Base-by-base conservation (phyloP, 2,797 vertebrate genomes). In the Enteromius fasciolatus region DNA sequence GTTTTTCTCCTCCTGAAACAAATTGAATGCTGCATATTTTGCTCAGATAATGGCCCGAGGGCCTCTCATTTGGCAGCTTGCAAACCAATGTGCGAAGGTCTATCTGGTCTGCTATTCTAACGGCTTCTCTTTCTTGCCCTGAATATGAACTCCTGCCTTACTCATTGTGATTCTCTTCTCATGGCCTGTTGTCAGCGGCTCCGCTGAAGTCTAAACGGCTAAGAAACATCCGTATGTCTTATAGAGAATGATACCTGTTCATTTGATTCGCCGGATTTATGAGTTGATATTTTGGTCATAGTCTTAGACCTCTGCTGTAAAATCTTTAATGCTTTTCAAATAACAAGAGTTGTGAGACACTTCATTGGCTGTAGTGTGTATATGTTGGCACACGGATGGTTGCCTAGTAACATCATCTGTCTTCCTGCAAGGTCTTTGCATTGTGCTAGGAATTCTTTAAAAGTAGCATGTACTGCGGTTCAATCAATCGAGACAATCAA, bases 401-500 rank as follows among this genome's bases (percentile, higher is more conserved):
- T 87, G 80, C 83, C 70, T 84, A 87, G 84, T 80, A 88, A 88
- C 86, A 66, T 86, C 70, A 82, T 11, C 76, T 77, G 83, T 81
- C 83, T 86, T 64, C 76, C 74, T 70, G 25, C 41, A 85, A 86
- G 59, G 70, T 77, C 50, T 82, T 83, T 86, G 85, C 63, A 85
- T 85, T 85, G 86, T 89, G 90, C 91, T 84, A 86, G 88, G 78
- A 90, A 90, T 92, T 92, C 81, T 88, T 91, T 89, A 28, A 36
- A 86, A 78, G 70, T 79, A 80, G 84, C 70, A 80, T 52, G 90
- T 91, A 78, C 87, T 79, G 77, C 86, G 88, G 87, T 77, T 87
- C 89, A 91, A 91, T 92, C 90, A 92, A 91, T 90, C 68, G 82
- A 91, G 87, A 92, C 88, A 93, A 92, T 94, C 88, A 86, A 81